These are phyloP conservation scores for Myotis yumanensis DNA, from an alignment of 2,113 vertebrate species.

Conservation along the genomic window DNA sequence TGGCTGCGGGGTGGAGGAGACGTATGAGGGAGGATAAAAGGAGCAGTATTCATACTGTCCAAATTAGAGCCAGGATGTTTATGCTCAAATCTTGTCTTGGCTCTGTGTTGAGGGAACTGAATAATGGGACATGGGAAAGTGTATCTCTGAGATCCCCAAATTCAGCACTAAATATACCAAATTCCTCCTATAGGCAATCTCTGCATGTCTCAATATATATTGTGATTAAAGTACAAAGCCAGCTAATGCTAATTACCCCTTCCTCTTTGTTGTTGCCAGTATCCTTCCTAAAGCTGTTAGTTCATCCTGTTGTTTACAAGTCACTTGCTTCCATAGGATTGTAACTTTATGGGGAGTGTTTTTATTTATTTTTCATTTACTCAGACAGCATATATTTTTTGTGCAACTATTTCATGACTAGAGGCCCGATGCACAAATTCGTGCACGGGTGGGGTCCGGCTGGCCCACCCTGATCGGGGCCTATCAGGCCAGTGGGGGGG, in stretches of 20 bases:
- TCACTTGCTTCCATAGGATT: not conserved
- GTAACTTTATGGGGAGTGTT: not conserved
- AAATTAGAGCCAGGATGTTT: slow-evolving; percentile 80
- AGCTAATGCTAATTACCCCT: slow-evolving; percentile 28
- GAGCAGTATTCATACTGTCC: slow-evolving; percentile 63
- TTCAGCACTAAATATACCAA: slow-evolving; percentile 49
- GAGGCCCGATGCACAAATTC: too few species aligned
- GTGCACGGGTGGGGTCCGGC: too few species aligned
- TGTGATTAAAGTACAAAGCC: slow-evolving; percentile 41
- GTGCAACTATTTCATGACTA: slow-evolving; percentile 21
- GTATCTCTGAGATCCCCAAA: slow-evolving; percentile 61
- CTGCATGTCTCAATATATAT: slow-evolving; percentile 37
- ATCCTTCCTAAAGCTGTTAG: slow-evolving; percentile 16
- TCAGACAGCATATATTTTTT: not conserved
- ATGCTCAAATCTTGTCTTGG: slow-evolving; percentile 75
- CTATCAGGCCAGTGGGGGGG: too few species aligned
- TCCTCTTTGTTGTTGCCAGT: slow-evolving; percentile 31
- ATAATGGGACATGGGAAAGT: slow-evolving; percentile 72
- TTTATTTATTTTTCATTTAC: slow-evolving; percentile 44
- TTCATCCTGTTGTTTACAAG: slow-evolving; percentile 61
- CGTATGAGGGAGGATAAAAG: slow-evolving; percentile 69
- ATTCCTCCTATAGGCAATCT: slow-evolving; percentile 48
- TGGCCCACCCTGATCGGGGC: too few species aligned
- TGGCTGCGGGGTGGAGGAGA: slow-evolving; percentile 67
- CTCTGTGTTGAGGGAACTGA: slow-evolving; percentile 62